phyloP scores from a whole-genome alignment of 2,113 vertebrate species.

The Zosterops lateralis region DNA sequence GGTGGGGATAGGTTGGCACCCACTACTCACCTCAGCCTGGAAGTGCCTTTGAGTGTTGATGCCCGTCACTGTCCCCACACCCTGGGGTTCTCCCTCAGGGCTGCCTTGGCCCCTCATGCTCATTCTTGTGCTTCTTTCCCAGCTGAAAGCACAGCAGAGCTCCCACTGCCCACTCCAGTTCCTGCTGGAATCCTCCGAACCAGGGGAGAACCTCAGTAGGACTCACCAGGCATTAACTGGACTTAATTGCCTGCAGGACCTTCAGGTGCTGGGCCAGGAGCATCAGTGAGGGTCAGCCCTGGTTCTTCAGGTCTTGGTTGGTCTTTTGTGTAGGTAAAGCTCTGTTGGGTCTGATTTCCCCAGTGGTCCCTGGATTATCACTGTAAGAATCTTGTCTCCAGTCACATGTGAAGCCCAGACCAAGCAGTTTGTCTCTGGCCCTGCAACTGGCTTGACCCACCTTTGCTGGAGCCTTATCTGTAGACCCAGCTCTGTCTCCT shows the following conservation, averaged over 20 bases:
- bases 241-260: neutral
- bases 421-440: neutral
- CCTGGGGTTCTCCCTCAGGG: neutral
- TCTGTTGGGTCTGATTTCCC: neutral
- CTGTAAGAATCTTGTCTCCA: neutral
- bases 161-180: neutral
- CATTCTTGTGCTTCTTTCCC: neutral
- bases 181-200: neutral
- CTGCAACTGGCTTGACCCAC: no score
- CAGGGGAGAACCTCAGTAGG: neutral
- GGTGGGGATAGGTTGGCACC: neutral
- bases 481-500: neutral
- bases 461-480: neutral
- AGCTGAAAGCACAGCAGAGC: neutral
- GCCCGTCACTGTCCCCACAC: accelerated
- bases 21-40: neutral
- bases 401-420: neutral
- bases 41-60: neutral
- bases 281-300: neutral
- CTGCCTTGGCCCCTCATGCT: neutral
- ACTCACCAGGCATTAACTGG: neutral
- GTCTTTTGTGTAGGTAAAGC: neutral
- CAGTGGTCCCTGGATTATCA: neutral
- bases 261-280: neutral
- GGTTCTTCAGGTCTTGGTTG: neutral